Evolutionary conservation across 2,797 vertebrate species (phyloP).

Genomic region (Labroides dimidiatus): DNA sequence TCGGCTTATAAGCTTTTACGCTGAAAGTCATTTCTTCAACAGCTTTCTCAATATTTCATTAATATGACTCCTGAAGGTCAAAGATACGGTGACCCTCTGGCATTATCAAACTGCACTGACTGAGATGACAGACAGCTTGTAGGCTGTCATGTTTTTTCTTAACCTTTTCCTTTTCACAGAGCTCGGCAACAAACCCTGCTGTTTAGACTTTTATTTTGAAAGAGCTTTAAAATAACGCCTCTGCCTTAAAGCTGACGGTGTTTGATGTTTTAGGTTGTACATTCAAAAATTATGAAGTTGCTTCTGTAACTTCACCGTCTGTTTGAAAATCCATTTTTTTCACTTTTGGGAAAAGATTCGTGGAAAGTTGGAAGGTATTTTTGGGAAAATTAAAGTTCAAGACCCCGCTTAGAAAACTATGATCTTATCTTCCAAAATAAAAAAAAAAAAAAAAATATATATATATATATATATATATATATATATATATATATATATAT

Average conservation of each 20-base stretch:
- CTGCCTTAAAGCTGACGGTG: too few species aligned
- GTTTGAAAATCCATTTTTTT: neutral
- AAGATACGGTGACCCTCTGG: slow-evolving; percentile 14
- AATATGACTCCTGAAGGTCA: slow-evolving; percentile 38
- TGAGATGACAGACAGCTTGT: slow-evolving; percentile 24
- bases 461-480: too few species aligned
- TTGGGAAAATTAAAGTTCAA: neutral
- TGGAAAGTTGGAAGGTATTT: neutral
- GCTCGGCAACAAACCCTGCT: neutral
- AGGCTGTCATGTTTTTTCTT: slow-evolving; percentile 11
- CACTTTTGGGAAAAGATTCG: neutral
- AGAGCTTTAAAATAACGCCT: too few species aligned
- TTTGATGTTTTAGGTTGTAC: too few species aligned
- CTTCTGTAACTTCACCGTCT: neutral
- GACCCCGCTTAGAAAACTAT: slow-evolving; percentile 9
- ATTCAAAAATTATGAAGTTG: neutral
- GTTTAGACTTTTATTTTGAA: neutral
- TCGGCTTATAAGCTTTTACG: slow-evolving; percentile 7
- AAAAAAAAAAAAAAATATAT: too few species aligned
- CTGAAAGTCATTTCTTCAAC: slow-evolving; percentile 1
- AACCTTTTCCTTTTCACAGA: slow-evolving; percentile 17
- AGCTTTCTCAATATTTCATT: slow-evolving; percentile 13
- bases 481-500: too few species aligned
- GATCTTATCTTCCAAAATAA: too few species aligned
- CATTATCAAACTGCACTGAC: slow-evolving; percentile 30